Base-by-base conservation (phyloP, 2,888 invertebrate genomes). In the Muscina levida region DNA sequence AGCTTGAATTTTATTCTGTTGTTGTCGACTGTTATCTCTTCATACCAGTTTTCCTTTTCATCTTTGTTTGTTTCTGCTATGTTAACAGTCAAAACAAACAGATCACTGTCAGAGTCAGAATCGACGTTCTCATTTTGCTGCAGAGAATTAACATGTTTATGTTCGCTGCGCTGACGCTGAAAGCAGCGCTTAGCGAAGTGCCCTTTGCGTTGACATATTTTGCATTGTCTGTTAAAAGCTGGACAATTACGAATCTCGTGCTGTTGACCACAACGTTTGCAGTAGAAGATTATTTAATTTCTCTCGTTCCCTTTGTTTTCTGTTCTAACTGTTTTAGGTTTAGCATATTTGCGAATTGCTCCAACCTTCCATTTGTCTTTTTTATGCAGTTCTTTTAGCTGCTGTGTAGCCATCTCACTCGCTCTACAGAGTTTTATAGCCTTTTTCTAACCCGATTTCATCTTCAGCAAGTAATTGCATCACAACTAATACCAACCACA, bases 1-100 rank as follows among this genome's bases (percentile, higher is more conserved):
- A 82, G 77, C 51, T 82, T 79, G 5, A 82, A 71, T 68, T 72
- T 77, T 11, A 79, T 72, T 66, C 78, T 76, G 51, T 82, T 83
- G 37, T 74, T 57, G 65, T 82, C 72, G 0, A 80, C 75, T 5
- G 26, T 56, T 31, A 80, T 78, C 31, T 81, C 72, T 82, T 79
- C 76, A 65, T 79, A 79, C 56, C 68, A 82, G 44, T 79, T 79
- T 19, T 71, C 74, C 1, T 72, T 66, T 13, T 76, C 67, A 31
- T 74, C 70, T 79, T 72, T 82, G 26, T 82, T 81, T 81, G 82
- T 51, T 19, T 51, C 51, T 51, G 51, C 17, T 51, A 5, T 51
- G 15, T 15, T 51, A 19, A 51, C n/a, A 2, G 15, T 51, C 19
- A 51, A 51, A 15, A 51, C 51, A 15, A 51, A 51, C 51, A 51